Evolutionary conservation across 2,113 vertebrate species (phyloP), one percentile per base, ranked within the genome.

Genomic region (Dinomys branickii): DNA sequence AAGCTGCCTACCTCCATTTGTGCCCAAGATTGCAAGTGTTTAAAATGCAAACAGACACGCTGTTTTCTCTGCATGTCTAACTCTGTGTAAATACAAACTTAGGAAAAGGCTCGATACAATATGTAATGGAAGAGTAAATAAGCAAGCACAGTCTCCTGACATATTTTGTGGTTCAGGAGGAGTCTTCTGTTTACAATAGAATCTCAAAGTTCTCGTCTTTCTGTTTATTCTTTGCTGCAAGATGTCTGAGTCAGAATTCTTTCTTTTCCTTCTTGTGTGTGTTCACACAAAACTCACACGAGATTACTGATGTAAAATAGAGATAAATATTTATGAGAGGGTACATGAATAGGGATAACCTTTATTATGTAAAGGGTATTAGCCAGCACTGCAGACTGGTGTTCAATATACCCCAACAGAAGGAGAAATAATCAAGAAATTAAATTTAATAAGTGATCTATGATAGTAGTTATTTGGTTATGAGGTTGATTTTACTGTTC

Each of bases 351-450:
- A 59, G 75, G 59, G 88, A 63, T 85, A 63, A 61, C 17, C 82
- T 98, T 97, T 96, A 91, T 98, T 97, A 98, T 84, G 71, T 73
- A 93, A 97, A 98, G 88, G 83, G 88, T 56, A 97, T 92, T 65
- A 97, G 20, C 38, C 77, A 95, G 83, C 59, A 83, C 96, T 95
- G 84, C 38, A 61, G 56, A 94, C 81, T 90, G 90, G 9, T 88
- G 91, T 95, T 97, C 97, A 97, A 96, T 88, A 87, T 87, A 94
- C 88, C 73, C 22, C 38, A 77, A 95, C 96, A 54, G n/a, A 97
- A 97, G 47, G 96, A 73, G 87, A 98, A 94, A 16, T 94, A 52
- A 95, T 97, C 93, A 97, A 97, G 95, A 98, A 98, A 96, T 98
- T 80, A 96, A 97, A 97, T 97, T 96, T 97, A 97, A 97, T 98